These are phyloP conservation scores for Thrips palmi DNA, from an alignment of 1,140 invertebrate genomes.

Conservation along the genomic window DNA sequence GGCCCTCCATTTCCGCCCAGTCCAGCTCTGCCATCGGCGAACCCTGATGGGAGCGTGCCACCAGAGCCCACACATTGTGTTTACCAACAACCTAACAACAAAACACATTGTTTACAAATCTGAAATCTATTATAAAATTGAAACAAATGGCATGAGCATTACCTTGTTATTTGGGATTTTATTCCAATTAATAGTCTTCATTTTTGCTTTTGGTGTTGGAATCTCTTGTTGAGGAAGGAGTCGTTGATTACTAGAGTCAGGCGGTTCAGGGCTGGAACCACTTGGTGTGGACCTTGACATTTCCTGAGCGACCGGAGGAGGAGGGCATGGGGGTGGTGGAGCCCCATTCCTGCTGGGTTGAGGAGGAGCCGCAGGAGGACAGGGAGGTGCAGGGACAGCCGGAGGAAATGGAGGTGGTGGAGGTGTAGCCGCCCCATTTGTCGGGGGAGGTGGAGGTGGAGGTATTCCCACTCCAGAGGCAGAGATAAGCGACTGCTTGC, in stretches of 20 bases:
- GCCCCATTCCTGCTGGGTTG: conserved; percentile 18
- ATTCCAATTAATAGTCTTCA: conserved; percentile 90
- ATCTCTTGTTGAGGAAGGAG: conserved; percentile 69
- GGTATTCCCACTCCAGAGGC: conserved; percentile 22
- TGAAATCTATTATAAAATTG: conserved; percentile 2
- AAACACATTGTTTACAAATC: conserved; percentile 4
- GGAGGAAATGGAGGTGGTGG: conserved; percentile 23
- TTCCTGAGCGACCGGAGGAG: conserved; percentile 13
- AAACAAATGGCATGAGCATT: conserved; percentile 13
- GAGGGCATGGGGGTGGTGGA: conserved; percentile 21
- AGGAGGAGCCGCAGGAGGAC: conserved; percentile 21
- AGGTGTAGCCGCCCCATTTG: conserved; percentile 14
- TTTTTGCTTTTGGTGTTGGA: conserved; percentile 74
- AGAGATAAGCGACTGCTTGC: conserved; percentile 24
- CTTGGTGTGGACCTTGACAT: no score
- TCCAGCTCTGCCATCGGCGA: conserved; percentile 61
- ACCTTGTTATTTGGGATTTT: conserved; percentile 78
- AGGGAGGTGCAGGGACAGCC: conserved; percentile 20
- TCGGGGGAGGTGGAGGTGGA: conserved; percentile 26
- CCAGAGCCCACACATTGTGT: conserved; percentile 83
- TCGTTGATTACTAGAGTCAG: conserved; percentile 18
- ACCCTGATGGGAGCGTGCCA: conserved; percentile 68
- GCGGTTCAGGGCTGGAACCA: conserved; percentile 19
- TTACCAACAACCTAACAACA: conserved; percentile 48
- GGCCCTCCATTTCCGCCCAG: conserved; percentile 79